Base-by-base conservation (phyloP, 2,888 invertebrate species). In the Argynnis bischoffii region DNA sequence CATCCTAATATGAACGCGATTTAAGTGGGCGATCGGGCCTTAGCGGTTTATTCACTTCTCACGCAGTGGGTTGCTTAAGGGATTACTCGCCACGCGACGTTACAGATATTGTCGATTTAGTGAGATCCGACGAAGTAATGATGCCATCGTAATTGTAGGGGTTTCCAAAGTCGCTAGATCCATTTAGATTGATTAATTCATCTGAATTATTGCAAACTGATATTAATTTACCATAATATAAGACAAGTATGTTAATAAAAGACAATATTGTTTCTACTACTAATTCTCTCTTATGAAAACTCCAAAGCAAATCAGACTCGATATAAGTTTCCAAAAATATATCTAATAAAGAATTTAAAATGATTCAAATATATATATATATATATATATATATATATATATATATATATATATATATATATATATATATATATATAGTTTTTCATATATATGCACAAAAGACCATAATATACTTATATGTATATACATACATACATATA, bases 81-180 rank as follows among this genome's bases (percentile, higher is more conserved):
- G 92, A 91, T 92, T 90, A 90, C 78, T 73, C 71, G 84, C 76
- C 91, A 92, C 91, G 90, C 90, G 92, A 83, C 90, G 74, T 74
- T 83, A 90, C 91, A 91, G 89, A 92, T 86, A 90, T 91, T 88
- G 87, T 92, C 90, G 87, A 88, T 91, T 88, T 89, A 81, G 79
- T 77, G 80, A 79, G 82, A 87, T 81, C 79, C 78, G 79, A 78
- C 72, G 72, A 78, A 85, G 87, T 89, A 90, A 89, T 89, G 89
- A 88, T 86, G 84, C 85, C 64, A 59, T 65, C 69, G 74, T 76
- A 78, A 77, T 83, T 82, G 79, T 76, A 69, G 64, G 70, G 79
- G 82, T 82, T 85, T 80, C 63, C 72, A 63, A 75, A 79, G 69
- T 76, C 76, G 75, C 75, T 67, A 64, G 75, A 75, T 79, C 75